Conservation (phyloP, 2,888 invertebrate genomes). For the Bugula neritina region DNA sequence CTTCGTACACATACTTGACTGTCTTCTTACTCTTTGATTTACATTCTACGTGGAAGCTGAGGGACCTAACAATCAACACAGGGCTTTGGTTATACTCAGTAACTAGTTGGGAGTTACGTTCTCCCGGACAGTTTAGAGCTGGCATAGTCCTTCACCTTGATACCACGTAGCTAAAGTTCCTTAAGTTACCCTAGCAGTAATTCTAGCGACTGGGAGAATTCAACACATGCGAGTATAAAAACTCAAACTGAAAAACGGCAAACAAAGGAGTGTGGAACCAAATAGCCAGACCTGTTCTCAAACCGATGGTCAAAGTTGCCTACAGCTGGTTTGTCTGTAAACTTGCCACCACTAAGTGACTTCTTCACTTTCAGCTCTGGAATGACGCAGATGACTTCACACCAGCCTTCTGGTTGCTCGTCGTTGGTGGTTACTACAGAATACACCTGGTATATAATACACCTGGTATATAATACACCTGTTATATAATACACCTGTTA, state of each 20-base stretch:
- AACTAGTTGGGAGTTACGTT: too few relatives aligned
- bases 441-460: background rate
- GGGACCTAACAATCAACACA: background rate
- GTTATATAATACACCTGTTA: too few relatives aligned
- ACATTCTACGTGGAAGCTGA: background rate
- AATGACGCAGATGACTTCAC: slow-evolving; percentile 14
- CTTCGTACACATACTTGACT: background rate
- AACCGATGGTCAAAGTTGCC: background rate
- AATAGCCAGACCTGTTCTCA: background rate
- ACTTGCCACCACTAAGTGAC: slow-evolving; percentile 1
- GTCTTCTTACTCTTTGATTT: slow-evolving; percentile 2
- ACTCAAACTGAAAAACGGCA: too few relatives aligned
- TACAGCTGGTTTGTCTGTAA: background rate
- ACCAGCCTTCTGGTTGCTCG: slow-evolving; percentile 14
- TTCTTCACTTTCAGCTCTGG: slow-evolving; percentile 13
- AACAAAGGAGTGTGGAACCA: too few relatives aligned
- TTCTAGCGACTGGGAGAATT: too few relatives aligned
- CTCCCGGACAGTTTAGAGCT: too few relatives aligned
- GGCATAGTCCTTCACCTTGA: too few relatives aligned
- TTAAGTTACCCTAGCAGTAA: too few relatives aligned
- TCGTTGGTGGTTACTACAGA: background rate
- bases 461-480: too few relatives aligned
- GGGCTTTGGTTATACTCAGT: too few relatives aligned
- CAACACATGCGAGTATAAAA: too few relatives aligned
- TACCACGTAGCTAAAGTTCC: too few relatives aligned